These are phyloP conservation scores for Chrysolina haemoptera DNA, from an alignment of 2,888 invertebrate genomes.

Conservation along the genomic window DNA sequence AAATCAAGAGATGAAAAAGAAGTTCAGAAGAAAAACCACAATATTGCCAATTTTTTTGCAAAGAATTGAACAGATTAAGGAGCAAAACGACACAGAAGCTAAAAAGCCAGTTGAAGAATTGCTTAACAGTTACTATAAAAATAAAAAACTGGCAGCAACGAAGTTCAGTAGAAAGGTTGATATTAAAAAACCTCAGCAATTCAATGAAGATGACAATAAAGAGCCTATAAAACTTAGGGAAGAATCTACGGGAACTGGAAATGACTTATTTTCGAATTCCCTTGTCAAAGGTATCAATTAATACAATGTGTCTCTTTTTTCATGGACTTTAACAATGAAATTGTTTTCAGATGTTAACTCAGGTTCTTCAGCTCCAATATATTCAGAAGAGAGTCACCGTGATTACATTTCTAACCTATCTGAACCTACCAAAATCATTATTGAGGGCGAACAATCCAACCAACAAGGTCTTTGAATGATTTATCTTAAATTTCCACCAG, in stretches of 20 bases:
- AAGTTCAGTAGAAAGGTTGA: neutral
- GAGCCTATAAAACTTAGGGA: neutral
- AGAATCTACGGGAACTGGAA: neutral
- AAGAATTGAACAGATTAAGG: conserved; percentile 38
- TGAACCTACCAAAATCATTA: neutral
- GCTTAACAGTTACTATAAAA: conserved; percentile 6
- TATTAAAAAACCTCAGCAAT: neutral
- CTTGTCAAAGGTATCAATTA: neutral
- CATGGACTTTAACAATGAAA: no score
- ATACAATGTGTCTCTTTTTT: no score
- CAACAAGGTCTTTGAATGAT: neutral
- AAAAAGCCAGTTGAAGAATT: conserved; percentile 1
- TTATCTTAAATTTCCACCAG: neutral
- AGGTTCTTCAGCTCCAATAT: neutral
- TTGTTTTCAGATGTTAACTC: neutral
- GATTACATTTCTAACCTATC: neutral
- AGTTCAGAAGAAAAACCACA: conserved; percentile 44
- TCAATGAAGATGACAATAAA: neutral
- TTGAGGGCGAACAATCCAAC: neutral
- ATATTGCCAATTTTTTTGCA: conserved; percentile 54
- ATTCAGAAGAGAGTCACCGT: neutral
- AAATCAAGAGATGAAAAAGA: conserved; percentile 31
- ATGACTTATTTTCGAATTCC: no score
- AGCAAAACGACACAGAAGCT: neutral
- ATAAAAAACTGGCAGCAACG: neutral